phyloP scores from a whole-genome alignment of 2,797 vertebrate genomes.

The Syngnathus rostellatus region DNA sequence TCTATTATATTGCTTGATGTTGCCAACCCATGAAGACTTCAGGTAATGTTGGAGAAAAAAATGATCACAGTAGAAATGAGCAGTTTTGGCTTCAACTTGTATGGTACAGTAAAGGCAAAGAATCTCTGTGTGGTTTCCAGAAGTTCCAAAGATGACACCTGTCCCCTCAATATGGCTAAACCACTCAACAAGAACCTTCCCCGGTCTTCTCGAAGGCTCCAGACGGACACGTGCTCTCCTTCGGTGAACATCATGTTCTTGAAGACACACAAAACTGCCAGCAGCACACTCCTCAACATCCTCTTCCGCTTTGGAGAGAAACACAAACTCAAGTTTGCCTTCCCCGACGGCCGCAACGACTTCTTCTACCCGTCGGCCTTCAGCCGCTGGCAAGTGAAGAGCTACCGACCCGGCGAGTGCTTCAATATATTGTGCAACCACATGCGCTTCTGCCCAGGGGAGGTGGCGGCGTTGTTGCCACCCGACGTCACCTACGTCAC shows the following conservation, averaged over 20 bases:
- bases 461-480: slow-evolving; percentile 80
- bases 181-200: background rate
- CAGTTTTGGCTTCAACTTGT: too few relatives aligned
- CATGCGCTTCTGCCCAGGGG: slow-evolving; percentile 87
- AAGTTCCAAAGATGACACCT: background rate
- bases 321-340: slow-evolving; percentile 84
- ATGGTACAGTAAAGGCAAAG: background rate
- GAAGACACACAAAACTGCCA: slow-evolving; percentile 98
- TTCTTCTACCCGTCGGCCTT: slow-evolving; percentile 89
- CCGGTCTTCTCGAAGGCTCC: background rate
- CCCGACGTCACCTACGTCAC: slow-evolving; percentile 80
- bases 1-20: slow-evolving; percentile 72
- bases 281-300: slow-evolving; percentile 96
- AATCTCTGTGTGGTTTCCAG: background rate
- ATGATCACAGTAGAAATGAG: background rate
- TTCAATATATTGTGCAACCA: slow-evolving; percentile 98
- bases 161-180: background rate
- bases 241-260: slow-evolving; percentile 90
- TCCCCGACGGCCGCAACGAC: slow-evolving; percentile 88
- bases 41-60: background rate
- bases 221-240: slow-evolving; percentile 67
- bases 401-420: slow-evolving; percentile 84
- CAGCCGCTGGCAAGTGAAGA: slow-evolving; percentile 81
- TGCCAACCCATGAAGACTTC: background rate
- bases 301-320: slow-evolving; percentile 96